Evolutionary conservation across 2,888 invertebrate genomes (phyloP), one percentile per base, ranked within the genome.

Genomic region (Scaptomyza cyrtandrae): DNA sequence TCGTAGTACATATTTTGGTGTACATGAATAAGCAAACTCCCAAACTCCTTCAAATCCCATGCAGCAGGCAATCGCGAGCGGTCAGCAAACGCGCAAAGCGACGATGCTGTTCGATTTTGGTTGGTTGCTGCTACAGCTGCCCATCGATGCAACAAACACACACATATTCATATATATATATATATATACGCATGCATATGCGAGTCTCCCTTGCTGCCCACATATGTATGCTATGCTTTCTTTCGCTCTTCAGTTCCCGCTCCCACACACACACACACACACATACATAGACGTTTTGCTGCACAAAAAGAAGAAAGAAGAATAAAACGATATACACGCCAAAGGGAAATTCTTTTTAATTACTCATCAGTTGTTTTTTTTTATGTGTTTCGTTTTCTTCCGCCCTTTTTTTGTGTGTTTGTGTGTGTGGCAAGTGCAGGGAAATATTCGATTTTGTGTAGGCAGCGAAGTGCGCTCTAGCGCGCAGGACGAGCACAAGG

Each of bases 51-150:
- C 14, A 24, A 29, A 39, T 44, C 19, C 13, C 16, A 6, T n/a
- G n/a, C 35, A 33, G 35, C 58, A 48, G 49, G 73, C 57, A 57
- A 29, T 52, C 56, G 67, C 67, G 35, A 29, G 29, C 29, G 29
- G 29, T 29, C 29, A 29, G 33, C 33, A 33, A 33, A 33, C 33
- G 33, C 29, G 33, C 27, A 63, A 43, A 57, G 73, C 73, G 46
- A n/a, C 39, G 10, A 60, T 50, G 61, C 61, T 82, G 86, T 84
- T 84, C 88, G 83, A 84, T 84, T 84, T 88, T 84, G 83, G 83
- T 84, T 84, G 83, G 83, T 66, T 85, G 54, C 68, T 41, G 41
- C 41, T 10, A 41, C 41, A 41, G 41, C 16, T 72, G 65, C 45
- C 44, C 62, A 87, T 75, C 75, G 75, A 78, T 78, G 86, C 83